Conservation (phyloP, 2,113 vertebrate genomes). For the Tyrannus savana region DNA sequence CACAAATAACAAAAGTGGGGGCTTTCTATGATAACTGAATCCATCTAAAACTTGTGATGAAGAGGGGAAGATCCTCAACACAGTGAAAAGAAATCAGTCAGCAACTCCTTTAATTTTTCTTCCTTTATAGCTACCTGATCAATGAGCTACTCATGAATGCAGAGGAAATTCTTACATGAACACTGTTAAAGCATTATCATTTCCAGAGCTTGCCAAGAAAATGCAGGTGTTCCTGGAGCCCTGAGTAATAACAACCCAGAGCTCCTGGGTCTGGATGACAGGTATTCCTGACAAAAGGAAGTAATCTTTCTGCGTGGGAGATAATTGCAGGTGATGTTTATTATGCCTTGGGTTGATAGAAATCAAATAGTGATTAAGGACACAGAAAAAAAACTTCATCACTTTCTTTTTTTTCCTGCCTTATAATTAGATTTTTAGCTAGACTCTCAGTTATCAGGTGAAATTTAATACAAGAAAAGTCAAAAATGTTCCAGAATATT, state of each 20-base stretch:
- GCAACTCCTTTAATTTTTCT: background rate
- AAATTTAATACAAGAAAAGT: conserved; percentile 26
- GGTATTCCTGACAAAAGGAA: conserved; percentile 25
- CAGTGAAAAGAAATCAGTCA: background rate
- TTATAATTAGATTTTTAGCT: conserved; percentile 29
- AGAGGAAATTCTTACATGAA: conserved; percentile 13
- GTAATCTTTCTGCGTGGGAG: background rate
- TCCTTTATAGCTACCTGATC: background rate
- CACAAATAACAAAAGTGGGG: rapidly evolving
- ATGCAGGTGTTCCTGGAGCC: conserved; percentile 25
- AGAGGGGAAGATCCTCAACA: background rate
- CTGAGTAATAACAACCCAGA: background rate
- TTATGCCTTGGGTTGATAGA: conserved; percentile 28
- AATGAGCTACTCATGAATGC: background rate
- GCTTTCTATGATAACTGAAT: background rate
- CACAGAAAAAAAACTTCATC: background rate
- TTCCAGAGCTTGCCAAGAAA: conserved; percentile 32
- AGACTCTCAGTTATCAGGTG: background rate
- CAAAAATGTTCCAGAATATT: background rate
- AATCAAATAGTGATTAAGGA: conserved; percentile 36
- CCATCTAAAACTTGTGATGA: background rate
- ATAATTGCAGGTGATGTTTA: conserved; percentile 24
- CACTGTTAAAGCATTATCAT: background rate
- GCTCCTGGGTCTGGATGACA: conserved; percentile 9
- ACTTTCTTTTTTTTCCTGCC: conserved; percentile 4